Base-by-base conservation (phyloP, 1,140 invertebrate species). In the Caenorhabditis briggsae region DNA sequence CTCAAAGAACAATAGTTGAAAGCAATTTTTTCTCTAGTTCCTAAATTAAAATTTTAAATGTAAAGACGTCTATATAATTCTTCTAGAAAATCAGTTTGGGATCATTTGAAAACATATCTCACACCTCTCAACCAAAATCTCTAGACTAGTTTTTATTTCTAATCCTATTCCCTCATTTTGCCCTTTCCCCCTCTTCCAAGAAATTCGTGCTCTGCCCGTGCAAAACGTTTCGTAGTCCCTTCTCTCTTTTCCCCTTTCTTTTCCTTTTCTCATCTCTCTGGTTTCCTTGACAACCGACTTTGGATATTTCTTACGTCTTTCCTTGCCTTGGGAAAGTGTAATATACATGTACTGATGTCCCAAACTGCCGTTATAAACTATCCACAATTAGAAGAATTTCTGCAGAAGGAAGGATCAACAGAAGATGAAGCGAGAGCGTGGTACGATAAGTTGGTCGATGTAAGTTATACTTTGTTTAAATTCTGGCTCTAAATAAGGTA, bases 351-450 rank as follows among this genome's bases (percentile, higher is more conserved):
- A 25, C 3, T 25, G 14, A 78, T 78, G 70, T 78, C 70, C 14
- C 70, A 78, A 23, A 6, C 50, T 12, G 70, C 70, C 50, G 70
- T 41, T 50, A 78, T 78, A 11, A 78, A 78, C 14, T 78, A 50
- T 78, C 46, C 70, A 23, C 70, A 78, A 78, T 23, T 78, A 50
- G 70, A 48, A 78, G 70, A 78, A 78, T 78, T 78, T 23, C n/a
- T 78, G 12, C 43, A 78, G n/a, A 78, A 78, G 11, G 70, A 78
- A 50, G 70, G 46, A 9, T 12, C 70, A 0, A 50, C 70, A 12
- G 70, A 78, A n/a, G 70, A 78, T 25, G 70, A 78, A 78, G 70
- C 23, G 12, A 20, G 23, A n/a, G 46, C 33, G 9, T 78, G 70
- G 70, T 78, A 78, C 23, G 70, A 78, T 14, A 78, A 50, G 20